Percentiles rank a stretch among this genome's conserved stretches.
Conservation (phyloP, 2,113 vertebrate genomes). For the Phylloscopus whistleri region DNA sequence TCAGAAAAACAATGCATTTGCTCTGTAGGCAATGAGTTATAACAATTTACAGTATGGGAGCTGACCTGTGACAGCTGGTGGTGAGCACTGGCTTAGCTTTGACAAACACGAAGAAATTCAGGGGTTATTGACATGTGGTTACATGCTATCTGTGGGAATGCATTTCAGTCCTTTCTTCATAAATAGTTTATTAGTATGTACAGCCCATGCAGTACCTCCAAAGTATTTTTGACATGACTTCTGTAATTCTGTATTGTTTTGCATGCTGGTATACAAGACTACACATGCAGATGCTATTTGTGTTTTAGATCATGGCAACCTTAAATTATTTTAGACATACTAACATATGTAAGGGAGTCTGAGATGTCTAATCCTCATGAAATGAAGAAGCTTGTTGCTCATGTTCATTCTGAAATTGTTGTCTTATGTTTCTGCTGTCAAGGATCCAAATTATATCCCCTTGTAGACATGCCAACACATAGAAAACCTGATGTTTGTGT, state of each 20-base stretch:
- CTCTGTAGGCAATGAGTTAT: neutral
- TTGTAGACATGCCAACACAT: neutral
- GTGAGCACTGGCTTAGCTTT: neutral
- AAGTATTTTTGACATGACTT: neutral
- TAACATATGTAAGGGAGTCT: neutral
- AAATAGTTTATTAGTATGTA: neutral
- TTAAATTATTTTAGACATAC: neutral
- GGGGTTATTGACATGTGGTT: neutral
- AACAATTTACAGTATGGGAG: neutral
- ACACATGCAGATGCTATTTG: neutral
- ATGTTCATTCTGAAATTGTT: neutral
- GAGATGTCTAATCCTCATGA: neutral
- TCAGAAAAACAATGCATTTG: neutral
- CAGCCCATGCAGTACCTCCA: neutral
- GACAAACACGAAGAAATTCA: neutral
- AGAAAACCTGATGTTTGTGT: neutral
- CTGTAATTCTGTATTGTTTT: neutral
- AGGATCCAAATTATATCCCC: neutral
- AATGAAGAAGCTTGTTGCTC: neutral
- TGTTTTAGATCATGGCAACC: neutral
- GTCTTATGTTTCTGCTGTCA: slow-evolving; percentile 29
- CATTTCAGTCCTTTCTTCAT: neutral
- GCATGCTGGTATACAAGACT: neutral
- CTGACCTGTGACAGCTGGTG: accelerated
- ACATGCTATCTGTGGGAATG: neutral